Percentiles rank a stretch among this genome's conserved stretches.
These are phyloP conservation scores for Spodoptera litura DNA, from an alignment of 1,140 invertebrate genomes.

Conservation along the genomic window DNA sequence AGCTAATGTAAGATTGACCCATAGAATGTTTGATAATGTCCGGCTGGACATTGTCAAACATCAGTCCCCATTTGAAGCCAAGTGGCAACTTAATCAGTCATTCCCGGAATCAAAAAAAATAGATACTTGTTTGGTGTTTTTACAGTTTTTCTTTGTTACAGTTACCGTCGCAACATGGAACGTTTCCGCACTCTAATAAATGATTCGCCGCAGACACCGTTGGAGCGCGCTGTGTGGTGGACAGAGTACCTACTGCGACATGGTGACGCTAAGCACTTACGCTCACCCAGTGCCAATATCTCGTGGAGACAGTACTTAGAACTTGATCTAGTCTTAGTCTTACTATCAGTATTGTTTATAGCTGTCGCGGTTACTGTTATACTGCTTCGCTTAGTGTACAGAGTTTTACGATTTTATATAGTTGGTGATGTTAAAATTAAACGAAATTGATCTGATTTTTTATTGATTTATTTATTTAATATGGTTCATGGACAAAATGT, in stretches of 20 bases:
- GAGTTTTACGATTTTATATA: neutral
- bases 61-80: too few species aligned
- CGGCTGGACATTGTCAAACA: too few species aligned
- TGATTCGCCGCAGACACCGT: conserved; percentile 4
- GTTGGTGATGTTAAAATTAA: neutral
- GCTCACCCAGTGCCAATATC: conserved; percentile 3
- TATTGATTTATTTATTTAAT: too few species aligned
- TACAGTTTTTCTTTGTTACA: neutral
- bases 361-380: neutral
- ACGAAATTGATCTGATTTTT: too few species aligned
- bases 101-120: too few species aligned
- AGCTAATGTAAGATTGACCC: too few species aligned
- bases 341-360: conserved; percentile 1
- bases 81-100: too few species aligned
- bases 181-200: neutral
- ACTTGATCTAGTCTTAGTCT: conserved; percentile 11
- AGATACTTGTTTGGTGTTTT: too few species aligned
- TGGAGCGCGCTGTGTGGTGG: neutral
- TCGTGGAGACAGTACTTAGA: conserved; percentile 21
- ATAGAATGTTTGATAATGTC: too few species aligned
- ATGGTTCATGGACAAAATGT: too few species aligned
- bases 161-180: conserved; percentile 13
- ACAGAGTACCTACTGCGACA: conserved; percentile 22
- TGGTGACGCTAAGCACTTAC: conserved; percentile 19
- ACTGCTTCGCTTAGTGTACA: neutral